Evolutionary conservation across 2,888 invertebrate species (phyloP), one percentile per base, ranked within the genome.

Genomic region (Willowsia nigromaculata): DNA sequence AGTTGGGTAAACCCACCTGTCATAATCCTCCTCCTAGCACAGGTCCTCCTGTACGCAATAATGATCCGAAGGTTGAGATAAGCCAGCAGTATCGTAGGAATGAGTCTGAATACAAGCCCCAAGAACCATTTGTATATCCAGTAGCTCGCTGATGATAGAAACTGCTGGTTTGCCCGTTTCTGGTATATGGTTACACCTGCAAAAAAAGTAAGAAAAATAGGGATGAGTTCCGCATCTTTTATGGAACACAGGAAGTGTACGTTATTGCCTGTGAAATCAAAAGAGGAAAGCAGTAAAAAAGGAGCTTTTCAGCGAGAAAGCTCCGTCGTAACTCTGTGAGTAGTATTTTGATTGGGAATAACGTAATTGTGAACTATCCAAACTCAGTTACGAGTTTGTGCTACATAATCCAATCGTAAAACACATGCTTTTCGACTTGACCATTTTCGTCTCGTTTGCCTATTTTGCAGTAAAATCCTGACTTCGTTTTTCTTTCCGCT

Each of bases 51-150:
- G 93, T 96, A 96, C 9, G 95, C 96, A 91, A 96, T 94, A 94
- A 96, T 95, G 92, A 96, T 96, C 85, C 96, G 94, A 43, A 96
- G 93, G 93, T 96, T 96, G 85, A 96, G 94, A 5, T 95, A 95
- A 0, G 96, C 96, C 76, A 96, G 94, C 22, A 96, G 93, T 47
- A 96, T 94, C 11, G 96, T 96, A n/a, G 96, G 96, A 18, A 95
- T 95, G 50, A 96, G 95, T 93, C 96, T 96, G 93, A 96, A 96
- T 43, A 96, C 94, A 33, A 96, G 94, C 93, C 96, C 96, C 88
- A 96, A 94, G 83, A 95, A 94, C 82, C 96, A 95, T 27, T 91
- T 91, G 85, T 92, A 92, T 43, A 92, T 94, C 93, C 95, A 94
- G 93, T 95, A 95, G 93, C 95, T 95, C 33, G 94, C 92, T 18